Evolutionary conservation across 2,888 invertebrate genomes (phyloP).

Genomic region (Sepioteuthis lessoniana): DNA sequence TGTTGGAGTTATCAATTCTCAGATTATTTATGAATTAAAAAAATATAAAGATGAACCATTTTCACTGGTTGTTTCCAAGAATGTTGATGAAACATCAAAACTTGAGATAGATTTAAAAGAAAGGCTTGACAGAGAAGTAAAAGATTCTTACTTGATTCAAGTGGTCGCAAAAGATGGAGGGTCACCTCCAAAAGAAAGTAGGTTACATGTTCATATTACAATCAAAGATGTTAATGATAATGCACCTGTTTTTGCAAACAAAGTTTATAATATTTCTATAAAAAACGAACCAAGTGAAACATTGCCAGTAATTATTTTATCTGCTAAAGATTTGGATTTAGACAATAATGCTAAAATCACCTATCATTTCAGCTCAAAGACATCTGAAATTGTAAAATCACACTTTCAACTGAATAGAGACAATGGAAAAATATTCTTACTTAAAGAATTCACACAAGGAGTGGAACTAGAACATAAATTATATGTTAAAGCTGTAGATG

Average conservation of each 20-base stretch:
- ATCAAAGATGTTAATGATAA: background rate
- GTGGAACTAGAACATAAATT: background rate
- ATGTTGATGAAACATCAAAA: background rate
- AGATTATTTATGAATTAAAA: background rate
- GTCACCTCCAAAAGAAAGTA: background rate
- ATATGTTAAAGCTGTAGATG: background rate
- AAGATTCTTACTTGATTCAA: background rate
- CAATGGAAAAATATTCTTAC: background rate
- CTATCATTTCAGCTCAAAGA: background rate
- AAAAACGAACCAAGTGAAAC: constrained; percentile 9
- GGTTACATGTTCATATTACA: background rate
- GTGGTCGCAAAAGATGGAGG: background rate
- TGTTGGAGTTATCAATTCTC: background rate
- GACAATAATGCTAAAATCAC: background rate
- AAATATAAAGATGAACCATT: background rate
- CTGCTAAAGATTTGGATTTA: background rate
- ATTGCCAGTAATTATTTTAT: background rate
- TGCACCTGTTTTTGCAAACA: background rate
- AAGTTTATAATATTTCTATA: background rate
- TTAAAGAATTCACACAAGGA: background rate
- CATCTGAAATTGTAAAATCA: background rate
- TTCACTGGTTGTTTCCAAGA: background rate
- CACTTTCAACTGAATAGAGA: background rate
- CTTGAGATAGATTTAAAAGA: background rate
- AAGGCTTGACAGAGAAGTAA: background rate